Base-by-base conservation (phyloP, 2,113 vertebrate species). In the Lipophrys pholis region DNA sequence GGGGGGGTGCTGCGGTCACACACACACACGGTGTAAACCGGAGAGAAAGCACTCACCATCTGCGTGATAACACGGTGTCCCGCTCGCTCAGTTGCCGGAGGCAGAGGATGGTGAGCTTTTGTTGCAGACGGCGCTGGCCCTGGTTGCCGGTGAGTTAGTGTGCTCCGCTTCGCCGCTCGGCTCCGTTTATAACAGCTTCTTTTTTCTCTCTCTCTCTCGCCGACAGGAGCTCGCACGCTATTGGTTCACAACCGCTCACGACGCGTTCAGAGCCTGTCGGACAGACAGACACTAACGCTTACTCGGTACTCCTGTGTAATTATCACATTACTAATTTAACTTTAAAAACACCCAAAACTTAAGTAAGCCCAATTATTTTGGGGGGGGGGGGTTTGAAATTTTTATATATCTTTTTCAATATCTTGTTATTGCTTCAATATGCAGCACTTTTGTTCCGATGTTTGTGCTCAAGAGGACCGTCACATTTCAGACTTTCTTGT, bases 1-100 rank as follows among this genome's bases (percentile, higher is more conserved):
- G 76, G 76, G 73, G 59, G 82, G 55, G 76, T 78, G 61, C 87
- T 79, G 82, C 80, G 57, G 80, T 78, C 63, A 71, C 76, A 30
- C 21, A 71, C 76, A 30, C 21, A 68, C 71, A 69, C 67, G 57
- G 65, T 42, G 48, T 52, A 7, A 35, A 52, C 46, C 45, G 59
- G 73, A 46, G 73, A 46, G 41, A 48, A 46, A 63, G 6, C 83
- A 88, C 93, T 94, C 85, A 94, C 94, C 93, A 94, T 94, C 89
- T 92, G 90, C 69, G 54, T 78, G 21, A 30, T 30, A 76, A 77
- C 62, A 45, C 45, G 84, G 79, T 7, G 49, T 63, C 11, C 11
- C 49, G 30, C 51, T 57, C 45, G 12, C 66, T 76, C 64, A 81
- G 67, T 61, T 82, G 69, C 70, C 71, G 11, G 21, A 40, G 2